Base-by-base conservation (phyloP, 2,113 vertebrate genomes). In the Porphyrio hochstetteri region DNA sequence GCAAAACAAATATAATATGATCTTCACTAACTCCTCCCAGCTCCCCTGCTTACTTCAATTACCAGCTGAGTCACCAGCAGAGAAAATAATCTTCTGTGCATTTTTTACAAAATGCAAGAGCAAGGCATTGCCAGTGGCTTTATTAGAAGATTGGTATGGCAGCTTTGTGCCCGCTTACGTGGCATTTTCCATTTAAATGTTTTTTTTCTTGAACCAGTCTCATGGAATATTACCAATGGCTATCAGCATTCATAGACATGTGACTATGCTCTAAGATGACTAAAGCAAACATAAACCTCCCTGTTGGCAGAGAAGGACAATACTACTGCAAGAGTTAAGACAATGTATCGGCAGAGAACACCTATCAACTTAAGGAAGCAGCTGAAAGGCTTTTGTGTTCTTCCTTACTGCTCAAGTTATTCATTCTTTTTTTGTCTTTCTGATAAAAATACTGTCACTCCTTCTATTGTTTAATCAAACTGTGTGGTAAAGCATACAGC, bases 1-100 rank as follows among this genome's bases (percentile, higher is more conserved):
- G 76, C 61, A 96, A 95, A 95, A 90, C 89, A 95, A 96, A 95
- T 63, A 83, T 9, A 89, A 71, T 53, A 55, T 2, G 9, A 56
- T 68, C 64, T 63, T 80, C 33, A 42, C 23, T 31, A 79, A 70
- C 82, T 64, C 88, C 88, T 71, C 80, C 80, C 72, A 64, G 5
- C 61, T 91, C 53, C 65, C 31, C 69, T 86, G 72, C 65, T 92
- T 91, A 56, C 61, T 91, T 76, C 80, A 86, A 11, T 76, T 69
- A 69, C 74, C 59, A 85, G 74, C 91, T 94, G 91, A 94, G 82
- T 95, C 88, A 85, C 63, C 57, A 55, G 15, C 77, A 82, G 33
- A 63, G 57, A 70, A 28, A 86, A 71, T 69, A 40, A 82, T 52
- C 35, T 69, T 55, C 55, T 35, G 14, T 75, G 23, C 12, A 10